Evolutionary conservation across 2,113 vertebrate genomes (phyloP), one percentile per base, ranked within the genome.

Genomic region (Mormoops blainvillei): DNA sequence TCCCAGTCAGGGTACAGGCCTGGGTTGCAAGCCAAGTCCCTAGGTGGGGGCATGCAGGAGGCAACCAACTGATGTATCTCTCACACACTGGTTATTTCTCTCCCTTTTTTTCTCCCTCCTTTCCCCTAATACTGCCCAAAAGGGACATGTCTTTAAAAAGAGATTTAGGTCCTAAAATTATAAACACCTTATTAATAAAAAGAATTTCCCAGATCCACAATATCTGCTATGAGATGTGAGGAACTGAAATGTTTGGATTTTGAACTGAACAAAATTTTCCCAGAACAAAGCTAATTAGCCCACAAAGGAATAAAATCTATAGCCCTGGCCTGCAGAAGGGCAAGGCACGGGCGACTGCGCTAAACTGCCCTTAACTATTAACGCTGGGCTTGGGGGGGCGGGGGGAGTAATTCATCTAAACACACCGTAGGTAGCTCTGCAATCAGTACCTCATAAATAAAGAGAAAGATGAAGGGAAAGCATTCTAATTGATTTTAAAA

Each of bases 371-470:
- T 87, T 78, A 96, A 97, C 97, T 97, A 97, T 89, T 97, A 98
- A 97, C 95, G 74, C 12, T 85, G 88, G 9, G 20, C 36, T 24
- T 3, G 20, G 43, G 58, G 58, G 58, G 10, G 20, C 3, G 12
- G 58, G 58, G 26, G 26, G 11, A 52, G 92, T 82, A 96, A 97
- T 94, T 96, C 95, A 95, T 97, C 88, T 97, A 96, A 96, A 97
- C 87, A 97, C 96, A 92, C 95, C 88, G 71, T 97, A 97, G 97
- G 93, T 97, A 97, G 97, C 78, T 97, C 89, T 94, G 97, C 94
- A 97, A 97, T 97, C 97, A 97, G 95, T 90, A 96, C 43, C 95
- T 98, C 96, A 97, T 97, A 98, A 97, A 98, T 95, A 98, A 97
- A 97, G 91, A 96, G 94, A 96, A 96, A 98, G 97, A 96, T 97